Evolutionary conservation across 2,888 invertebrate species (phyloP).

Genomic region (Sthenelais limicola): DNA sequence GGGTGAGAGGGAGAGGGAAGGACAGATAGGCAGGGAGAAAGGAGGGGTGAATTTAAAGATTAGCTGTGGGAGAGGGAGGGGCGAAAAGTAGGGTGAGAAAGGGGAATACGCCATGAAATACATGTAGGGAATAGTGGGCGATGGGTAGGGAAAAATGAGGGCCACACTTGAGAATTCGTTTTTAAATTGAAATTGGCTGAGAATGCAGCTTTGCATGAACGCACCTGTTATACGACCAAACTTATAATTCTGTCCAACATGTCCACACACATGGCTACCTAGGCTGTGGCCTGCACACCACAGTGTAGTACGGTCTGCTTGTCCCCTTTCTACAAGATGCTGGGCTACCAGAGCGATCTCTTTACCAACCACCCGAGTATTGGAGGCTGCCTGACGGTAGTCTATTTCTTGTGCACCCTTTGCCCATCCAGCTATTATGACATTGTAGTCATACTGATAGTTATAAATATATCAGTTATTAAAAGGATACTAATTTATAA

Average conservation of each 20-base stretch:
- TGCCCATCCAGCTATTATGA: slow-evolving; percentile 50
- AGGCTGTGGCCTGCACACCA: slow-evolving; percentile 92
- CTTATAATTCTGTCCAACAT: slow-evolving; percentile 78
- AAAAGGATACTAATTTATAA: too few relatives aligned
- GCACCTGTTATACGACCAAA: slow-evolving; percentile 70
- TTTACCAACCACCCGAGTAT: slow-evolving; percentile 70
- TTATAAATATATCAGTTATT: too few relatives aligned
- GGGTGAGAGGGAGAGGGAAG: background rate
- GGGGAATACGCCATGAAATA: too few relatives aligned
- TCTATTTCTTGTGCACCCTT: slow-evolving; percentile 55
- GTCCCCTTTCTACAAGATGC: slow-evolving; percentile 52
- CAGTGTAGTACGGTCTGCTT: slow-evolving; percentile 73
- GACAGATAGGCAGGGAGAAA: background rate
- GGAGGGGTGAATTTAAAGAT: background rate
- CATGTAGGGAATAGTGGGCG: too few relatives aligned
- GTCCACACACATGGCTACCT: slow-evolving; percentile 90
- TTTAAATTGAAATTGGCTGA: too few relatives aligned
- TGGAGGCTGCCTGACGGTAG: slow-evolving; percentile 71
- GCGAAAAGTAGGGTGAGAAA: too few relatives aligned
- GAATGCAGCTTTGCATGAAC: too few relatives aligned
- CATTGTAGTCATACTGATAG: slow-evolving; percentile 50
- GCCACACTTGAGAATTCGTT: too few relatives aligned
- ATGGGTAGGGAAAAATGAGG: too few relatives aligned
- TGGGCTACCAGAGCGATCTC: slow-evolving; percentile 63
- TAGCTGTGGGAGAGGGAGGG: too few relatives aligned